Conservation (phyloP, 1,140 invertebrate species). For the Penaeus indicus region DNA sequence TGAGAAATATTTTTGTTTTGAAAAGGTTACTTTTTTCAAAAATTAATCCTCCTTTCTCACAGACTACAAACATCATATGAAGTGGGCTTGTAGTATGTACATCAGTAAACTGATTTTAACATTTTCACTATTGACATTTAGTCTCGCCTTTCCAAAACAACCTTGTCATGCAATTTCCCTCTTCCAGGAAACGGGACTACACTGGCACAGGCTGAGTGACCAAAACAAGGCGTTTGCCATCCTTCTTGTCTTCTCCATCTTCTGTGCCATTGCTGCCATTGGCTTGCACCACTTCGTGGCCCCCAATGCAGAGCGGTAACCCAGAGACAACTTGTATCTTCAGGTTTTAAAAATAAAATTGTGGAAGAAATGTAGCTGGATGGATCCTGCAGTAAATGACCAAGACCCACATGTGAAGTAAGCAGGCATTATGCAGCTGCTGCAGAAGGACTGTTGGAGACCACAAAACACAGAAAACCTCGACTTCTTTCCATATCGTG, state of each 20-base stretch:
- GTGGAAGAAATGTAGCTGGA: conserved; percentile 21
- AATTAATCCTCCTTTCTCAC: no score
- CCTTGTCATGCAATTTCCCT: neutral
- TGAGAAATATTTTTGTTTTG: no score
- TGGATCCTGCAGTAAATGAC: conserved; percentile 26
- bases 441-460: conserved; percentile 11
- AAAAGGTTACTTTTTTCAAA: no score
- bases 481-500: no score
- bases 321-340: neutral
- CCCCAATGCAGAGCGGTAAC: neutral
- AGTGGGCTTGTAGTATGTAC: neutral
- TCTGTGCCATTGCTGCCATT: neutral
- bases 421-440: neutral
- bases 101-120: neutral
- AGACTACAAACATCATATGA: no score
- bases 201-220: conserved; percentile 2
- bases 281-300: conserved; percentile 16
- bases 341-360: conserved; percentile 11
- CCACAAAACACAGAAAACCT: no score
- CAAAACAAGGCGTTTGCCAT: neutral
- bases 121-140: no score
- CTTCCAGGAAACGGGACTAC: neutral
- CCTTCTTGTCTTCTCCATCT: conserved; percentile 6
- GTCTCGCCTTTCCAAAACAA: no score
- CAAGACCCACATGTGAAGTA: conserved; percentile 13